Evolutionary conservation across 1,140 invertebrate species (phyloP), one percentile per base, ranked within the genome.

Genomic region (Limonius californicus): DNA sequence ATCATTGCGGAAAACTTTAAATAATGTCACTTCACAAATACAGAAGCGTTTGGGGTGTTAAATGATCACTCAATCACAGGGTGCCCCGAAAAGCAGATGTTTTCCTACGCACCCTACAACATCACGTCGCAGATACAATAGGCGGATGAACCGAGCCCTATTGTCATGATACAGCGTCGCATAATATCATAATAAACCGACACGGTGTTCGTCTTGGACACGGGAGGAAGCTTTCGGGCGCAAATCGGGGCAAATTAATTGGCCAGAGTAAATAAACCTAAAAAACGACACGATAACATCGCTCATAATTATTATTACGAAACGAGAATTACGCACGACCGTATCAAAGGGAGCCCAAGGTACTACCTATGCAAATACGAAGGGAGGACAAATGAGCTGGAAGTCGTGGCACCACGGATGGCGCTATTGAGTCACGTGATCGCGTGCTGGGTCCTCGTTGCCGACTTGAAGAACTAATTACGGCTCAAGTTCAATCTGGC

Each of bases 391-490:
- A 39, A 39, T 39, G 35, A 12, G n/a, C 35, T 39, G 35, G 60
- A 54, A 55, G 60, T 56, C 60, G 54, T 56, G 35, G 35, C 53
- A 59, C 23, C 45, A 39, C 43, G 62, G 62, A 64, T 64, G 62
- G 47, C 45, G 32, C 27, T 42, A 30, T 64, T 63, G 45, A 2
- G 14, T 19, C 62, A 64, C 66, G 66, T 67, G 66, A 67, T 67
- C 62, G 66, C 66, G 66, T 67, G 66, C 47, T 12, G 14, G 54
- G 21, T 20, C 35, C 56, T 62, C 63, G 60, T 67, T 67, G 60
- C 57, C 53, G 23, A 57, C 56, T 27, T 55, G 63, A 67, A 64
- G 56, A 67, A 64, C 66, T 67, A 67, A 62, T 65, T 67, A 67
- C 59, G 47, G 43, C 57, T 21, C 47, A 54, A 55, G 64, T 61